Evolutionary conservation across 2,888 invertebrate species (phyloP), one percentile per base, ranked within the genome.

Genomic region (Spicauda simplicius): DNA sequence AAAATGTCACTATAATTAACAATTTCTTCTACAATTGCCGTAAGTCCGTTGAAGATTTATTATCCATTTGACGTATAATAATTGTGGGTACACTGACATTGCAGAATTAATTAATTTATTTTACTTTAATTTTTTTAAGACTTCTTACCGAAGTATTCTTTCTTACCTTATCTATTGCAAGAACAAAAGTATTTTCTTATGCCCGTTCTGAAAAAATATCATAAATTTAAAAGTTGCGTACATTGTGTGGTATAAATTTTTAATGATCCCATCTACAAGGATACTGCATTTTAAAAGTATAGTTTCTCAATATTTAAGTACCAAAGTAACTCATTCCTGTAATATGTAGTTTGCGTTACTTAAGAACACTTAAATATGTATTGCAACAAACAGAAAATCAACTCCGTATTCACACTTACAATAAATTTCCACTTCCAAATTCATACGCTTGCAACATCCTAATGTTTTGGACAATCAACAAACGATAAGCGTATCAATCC

Each of bases 401-500:
- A 14, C 5, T 41, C 3, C 2, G 10, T 41, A 41, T 2, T 5
- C 14, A 14, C 41, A 41, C 41, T 14, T 41, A 41, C 10, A 41
- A 41, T 41, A 41, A 41, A 60, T 33, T 30, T 64, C 56, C 19
- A 16, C 25, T 50, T n/a, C 20, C 19, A 60, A 45, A 37, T 61
- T 25, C 37, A 20, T 19, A 48, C 30, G 16, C 48, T 20, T 16
- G n/a, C 11, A 66, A 48, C 14, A 11, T 50, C 14, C 37, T 48
- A 65, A 50, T 37, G 50, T 61, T 61, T 56, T 52, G 66, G 33
- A 16, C 37, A 61, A 61, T 67, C 61, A 67, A 59, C 61, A 73
- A 73, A 71, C 72, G 69, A 71, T 72, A 68, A 71, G 70, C 72
- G 75, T 75, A 71, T 69, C 54, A 69, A 64, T 75, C 75, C 71